phyloP scores from a whole-genome alignment of 2,797 vertebrate genomes.

The Anolis apletophallus region DNA sequence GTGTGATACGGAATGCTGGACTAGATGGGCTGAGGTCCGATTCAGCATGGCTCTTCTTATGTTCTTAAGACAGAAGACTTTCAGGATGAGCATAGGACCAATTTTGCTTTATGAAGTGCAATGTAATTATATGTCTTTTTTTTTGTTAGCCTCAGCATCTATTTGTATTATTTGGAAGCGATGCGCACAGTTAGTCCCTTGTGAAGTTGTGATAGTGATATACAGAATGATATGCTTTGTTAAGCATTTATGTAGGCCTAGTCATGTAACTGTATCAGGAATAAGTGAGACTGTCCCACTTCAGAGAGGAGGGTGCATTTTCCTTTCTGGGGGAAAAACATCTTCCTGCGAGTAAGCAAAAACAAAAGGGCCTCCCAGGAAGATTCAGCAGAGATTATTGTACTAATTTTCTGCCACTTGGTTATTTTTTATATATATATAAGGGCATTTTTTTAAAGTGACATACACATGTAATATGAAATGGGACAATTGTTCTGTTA shows the following conservation, averaged over 20 bases:
- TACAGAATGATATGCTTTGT: neutral
- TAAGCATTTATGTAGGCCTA: neutral
- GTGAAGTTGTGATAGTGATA: neutral
- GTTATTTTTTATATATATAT: neutral
- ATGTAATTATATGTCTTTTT: neutral
- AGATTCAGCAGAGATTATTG: neutral
- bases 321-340: neutral
- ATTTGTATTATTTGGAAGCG: neutral
- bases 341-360: neutral
- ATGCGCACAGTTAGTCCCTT: neutral
- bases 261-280: too few relatives aligned
- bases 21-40: too few relatives aligned
- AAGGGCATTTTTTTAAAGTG: neutral
- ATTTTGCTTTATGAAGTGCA: neutral
- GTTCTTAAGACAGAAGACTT: neutral
- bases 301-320: neutral
- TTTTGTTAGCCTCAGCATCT: neutral
- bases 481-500: neutral
- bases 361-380: neutral
- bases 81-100: neutral
- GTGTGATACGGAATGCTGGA: too few relatives aligned
- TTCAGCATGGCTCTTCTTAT: too few relatives aligned
- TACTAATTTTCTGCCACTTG: neutral
- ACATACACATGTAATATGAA: neutral
- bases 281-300: neutral